phyloP scores from a whole-genome alignment of 2,113 vertebrate species.

The Phalacrocorax brasilianus region DNA sequence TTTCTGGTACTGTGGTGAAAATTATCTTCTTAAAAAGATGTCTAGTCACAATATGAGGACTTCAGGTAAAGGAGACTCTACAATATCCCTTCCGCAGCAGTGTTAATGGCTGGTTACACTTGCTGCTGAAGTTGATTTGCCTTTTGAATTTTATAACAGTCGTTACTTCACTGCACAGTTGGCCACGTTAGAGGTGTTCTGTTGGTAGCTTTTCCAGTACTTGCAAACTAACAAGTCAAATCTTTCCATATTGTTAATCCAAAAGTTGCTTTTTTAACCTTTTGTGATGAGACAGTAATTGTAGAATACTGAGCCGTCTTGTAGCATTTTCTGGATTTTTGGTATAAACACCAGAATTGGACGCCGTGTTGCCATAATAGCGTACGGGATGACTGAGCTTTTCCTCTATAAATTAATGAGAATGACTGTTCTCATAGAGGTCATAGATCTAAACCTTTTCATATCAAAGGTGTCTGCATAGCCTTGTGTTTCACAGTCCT shows the following conservation, averaged over 20 bases:
- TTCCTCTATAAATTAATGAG: not conserved
- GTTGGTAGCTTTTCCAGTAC: not conserved
- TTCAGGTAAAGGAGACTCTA: not conserved
- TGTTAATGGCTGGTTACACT: not conserved
- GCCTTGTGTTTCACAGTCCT: not conserved
- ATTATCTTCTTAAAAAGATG: not conserved
- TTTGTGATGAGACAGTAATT: not conserved
- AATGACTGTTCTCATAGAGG: not conserved
- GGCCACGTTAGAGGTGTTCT: not conserved
- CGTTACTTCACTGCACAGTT: not conserved
- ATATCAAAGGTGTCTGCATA: not conserved
- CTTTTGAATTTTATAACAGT: not conserved
- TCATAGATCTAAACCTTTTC: not conserved
- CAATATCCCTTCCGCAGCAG: not conserved
- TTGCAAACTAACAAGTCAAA: not conserved
- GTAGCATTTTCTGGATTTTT: not conserved
- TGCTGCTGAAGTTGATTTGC: not conserved
- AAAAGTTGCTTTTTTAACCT: not conserved
- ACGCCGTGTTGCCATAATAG: not conserved
- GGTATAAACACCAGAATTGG: not conserved
- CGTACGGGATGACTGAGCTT: not conserved
- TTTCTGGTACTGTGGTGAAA: not conserved
- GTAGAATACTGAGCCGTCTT: not conserved
- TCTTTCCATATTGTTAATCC: not conserved
- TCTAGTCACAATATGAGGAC: not conserved